Percentiles rank a stretch among this genome's conserved stretches.
These are phyloP conservation scores for Ips typographus DNA, from an alignment of 1,140 invertebrate genomes.

Conservation along the genomic window DNA sequence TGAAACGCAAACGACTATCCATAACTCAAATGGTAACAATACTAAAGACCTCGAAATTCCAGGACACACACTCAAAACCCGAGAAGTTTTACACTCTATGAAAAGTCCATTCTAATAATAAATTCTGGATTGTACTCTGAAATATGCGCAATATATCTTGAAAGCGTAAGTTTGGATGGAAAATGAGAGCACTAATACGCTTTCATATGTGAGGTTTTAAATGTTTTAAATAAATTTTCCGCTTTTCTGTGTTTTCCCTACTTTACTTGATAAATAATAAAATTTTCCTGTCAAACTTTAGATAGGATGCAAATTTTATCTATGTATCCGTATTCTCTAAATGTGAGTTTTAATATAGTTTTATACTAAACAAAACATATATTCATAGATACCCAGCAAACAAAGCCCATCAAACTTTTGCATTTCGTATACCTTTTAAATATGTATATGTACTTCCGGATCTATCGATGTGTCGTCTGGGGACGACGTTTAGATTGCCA, in stretches of 20 bases:
- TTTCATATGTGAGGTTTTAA: neutral
- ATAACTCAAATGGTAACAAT: conserved; percentile 2
- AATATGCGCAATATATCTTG: conserved; percentile 3
- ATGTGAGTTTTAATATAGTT: neutral
- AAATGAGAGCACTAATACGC: conserved; percentile 6
- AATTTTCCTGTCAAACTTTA: neutral
- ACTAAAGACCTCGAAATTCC: conserved; percentile 1
- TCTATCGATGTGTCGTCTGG: too few species aligned
- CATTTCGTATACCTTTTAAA: too few species aligned
- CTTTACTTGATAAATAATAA: conserved; percentile 11
- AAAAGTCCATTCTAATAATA: conserved; percentile 3
- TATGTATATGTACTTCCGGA: too few species aligned
- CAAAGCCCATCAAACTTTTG: too few species aligned
- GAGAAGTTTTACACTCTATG: neutral
- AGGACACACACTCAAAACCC: neutral
- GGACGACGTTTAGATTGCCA: too few species aligned
- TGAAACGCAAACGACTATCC: neutral
- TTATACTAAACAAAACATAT: too few species aligned
- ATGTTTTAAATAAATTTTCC: conserved; percentile 16
- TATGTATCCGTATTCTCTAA: conserved; percentile 2
- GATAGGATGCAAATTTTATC: conserved; percentile 12
- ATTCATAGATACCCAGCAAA: too few species aligned
- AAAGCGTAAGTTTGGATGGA: conserved; percentile 6
- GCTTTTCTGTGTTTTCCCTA: conserved; percentile 2
- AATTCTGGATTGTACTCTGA: neutral